Evolutionary conservation across 2,113 vertebrate species (phyloP), one percentile per base, ranked within the genome.

Genomic region (Platichthys stellatus): DNA sequence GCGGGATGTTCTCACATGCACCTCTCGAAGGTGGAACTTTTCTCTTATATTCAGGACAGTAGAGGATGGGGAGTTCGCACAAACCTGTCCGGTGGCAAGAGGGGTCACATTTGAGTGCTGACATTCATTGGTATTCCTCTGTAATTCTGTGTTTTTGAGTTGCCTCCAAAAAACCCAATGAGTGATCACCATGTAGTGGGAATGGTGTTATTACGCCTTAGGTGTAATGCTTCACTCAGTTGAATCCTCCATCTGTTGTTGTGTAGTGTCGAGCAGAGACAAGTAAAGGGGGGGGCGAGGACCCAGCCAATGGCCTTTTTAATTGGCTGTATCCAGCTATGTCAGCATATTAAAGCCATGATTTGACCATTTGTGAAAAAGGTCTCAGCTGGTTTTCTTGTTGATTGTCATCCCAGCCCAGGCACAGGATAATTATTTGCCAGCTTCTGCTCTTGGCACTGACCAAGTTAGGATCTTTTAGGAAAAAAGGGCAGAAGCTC

Each of bases 201-300:
- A 66, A 69, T 58, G 5, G 71, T 72, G 23, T 38, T 31, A 35
- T 72, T 57, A 17, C 75, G 57, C 24, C 59, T 65, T 24, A 49
- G 38, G 47, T 58, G 43, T 58, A 28, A 23, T 28, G 68, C 35
- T 67, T 71, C 47, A 18, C 53, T 60, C 21, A 0, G 51, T 28
- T 61, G 17, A 79, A 31, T 61, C 72, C 31, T 69, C 75, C 78
- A 60, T 85, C 74, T 70, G 80, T 82, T 70, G 35, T 59, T 74
- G 62, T 66, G 26, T 62, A 58, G 35, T 64, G 47, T 58, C 20
- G 13, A 68, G 73, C 28, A 23, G 11, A 26, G 58, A 24, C 56
- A 72, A 62, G 57, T 47, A 43, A 28, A 70, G 58, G 13, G 58
- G 13, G 58, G 65, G 35, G 38, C 24, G 64, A 49, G 47, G 47